Evolutionary conservation across 2,113 vertebrate genomes (phyloP).

Genomic region (Pangasianodon hypophthalmus): DNA sequence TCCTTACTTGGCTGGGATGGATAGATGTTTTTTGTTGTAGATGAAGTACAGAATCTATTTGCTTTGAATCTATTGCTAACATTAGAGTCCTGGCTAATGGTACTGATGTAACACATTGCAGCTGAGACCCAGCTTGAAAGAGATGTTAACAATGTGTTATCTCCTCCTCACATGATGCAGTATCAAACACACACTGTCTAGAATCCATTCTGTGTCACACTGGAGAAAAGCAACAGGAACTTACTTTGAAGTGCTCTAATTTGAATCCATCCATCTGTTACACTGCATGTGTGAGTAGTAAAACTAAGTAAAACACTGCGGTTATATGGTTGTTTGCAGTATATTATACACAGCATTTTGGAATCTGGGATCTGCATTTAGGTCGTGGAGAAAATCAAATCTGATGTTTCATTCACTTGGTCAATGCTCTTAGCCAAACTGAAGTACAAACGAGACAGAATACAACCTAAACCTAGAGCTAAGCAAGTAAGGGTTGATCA

Average conservation of each 20-base stretch:
- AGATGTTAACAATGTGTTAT: slow-evolving; percentile 31
- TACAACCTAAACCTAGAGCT: not conserved
- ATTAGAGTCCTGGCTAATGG: slow-evolving; percentile 54
- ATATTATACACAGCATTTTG: not conserved
- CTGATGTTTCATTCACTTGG: not conserved
- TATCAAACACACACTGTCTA: not conserved
- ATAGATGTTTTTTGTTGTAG: not conserved
- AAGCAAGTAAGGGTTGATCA: not conserved
- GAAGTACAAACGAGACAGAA: not conserved
- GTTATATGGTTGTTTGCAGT: not conserved
- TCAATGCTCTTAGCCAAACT: not conserved
- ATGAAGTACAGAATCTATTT: not conserved
- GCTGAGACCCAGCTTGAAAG: slow-evolving; percentile 56
- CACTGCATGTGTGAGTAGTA: not conserved
- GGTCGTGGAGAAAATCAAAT: not conserved
- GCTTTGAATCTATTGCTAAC: not conserved
- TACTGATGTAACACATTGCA: slow-evolving; percentile 56
- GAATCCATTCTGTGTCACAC: too few species aligned
- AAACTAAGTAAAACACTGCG: not conserved
- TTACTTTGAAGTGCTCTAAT: slow-evolving; percentile 1
- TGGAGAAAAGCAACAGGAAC: not conserved
- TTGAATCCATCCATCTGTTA: not conserved
- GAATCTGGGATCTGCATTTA: not conserved
- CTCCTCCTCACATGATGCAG: slow-evolving; percentile 45
- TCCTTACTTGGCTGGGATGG: not conserved